Base-by-base conservation (phyloP, 2,888 invertebrate genomes). In the Noctuana brunneofusca region DNA sequence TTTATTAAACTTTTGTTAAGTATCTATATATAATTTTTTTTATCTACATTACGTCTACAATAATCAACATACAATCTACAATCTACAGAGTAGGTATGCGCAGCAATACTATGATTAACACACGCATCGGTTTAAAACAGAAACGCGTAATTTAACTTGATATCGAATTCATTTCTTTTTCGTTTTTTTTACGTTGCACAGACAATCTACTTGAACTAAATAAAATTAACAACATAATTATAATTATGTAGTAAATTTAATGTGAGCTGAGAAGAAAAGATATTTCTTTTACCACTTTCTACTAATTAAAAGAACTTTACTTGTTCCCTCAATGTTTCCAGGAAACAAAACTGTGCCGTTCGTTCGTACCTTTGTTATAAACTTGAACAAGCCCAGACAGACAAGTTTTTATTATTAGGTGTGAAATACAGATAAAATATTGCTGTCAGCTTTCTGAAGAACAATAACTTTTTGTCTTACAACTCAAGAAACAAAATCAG, bases 221-320 rank as follows among this genome's bases (percentile, higher is more conserved):
- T 46, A 46, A 46, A 6, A n/a, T 22, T 8, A 5, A 48, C n/a
- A 27, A n/a, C 9, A 50, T 2, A 11, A 35, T 9, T 35, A 35
- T n/a, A 35, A 35, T 11, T 11, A 5, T 18, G 14, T 18, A 58
- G 30, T 58, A 14, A 58, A 58, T 52, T 52, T 52, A 58, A 58
- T 43, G 18, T 27, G 52, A 52, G 30, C 58, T 24, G 14, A 52
- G 58, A 52, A 30, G 41, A 50, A 58, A 58, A 43, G 20, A 43
- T 52, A 20, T 52, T 58, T 30, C 58, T 58, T 52, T 30, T 43
- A 32, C 46, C 12, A 27, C 55, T 43, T 24, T 55, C 27, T 14
- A 41, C 30, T 58, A 43, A 58, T 52, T 58, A 58, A 35, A 52
- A 50, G 27, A 24, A 24, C 18, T 4, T 32, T 48, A 22, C 48